Percentiles rank a stretch among this genome's conserved stretches.
Conservation (phyloP, 2,113 vertebrate genomes). For the Salvelinus namaycush region DNA sequence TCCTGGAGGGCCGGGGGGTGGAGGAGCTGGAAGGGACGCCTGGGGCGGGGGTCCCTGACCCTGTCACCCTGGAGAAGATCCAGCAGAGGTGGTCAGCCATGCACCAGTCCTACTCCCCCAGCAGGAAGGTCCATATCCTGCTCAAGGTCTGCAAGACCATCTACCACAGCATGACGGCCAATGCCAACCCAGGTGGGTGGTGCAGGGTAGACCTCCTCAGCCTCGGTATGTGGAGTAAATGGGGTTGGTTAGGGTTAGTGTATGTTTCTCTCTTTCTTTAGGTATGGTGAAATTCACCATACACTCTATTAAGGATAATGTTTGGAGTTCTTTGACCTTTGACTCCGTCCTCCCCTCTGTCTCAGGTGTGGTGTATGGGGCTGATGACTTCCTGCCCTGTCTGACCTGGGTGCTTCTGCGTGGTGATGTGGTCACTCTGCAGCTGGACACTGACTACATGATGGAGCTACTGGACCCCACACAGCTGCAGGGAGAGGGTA, state of each 20-base stretch:
- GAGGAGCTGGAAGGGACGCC: slow-evolving; percentile 63
- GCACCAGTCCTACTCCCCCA: slow-evolving; percentile 80
- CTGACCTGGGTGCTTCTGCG: slow-evolving; percentile 83
- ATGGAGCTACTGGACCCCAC: slow-evolving; percentile 88
- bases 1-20: slow-evolving; percentile 53
- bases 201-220: not conserved
- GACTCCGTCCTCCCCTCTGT: not conserved
- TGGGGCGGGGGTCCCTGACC: slow-evolving; percentile 71
- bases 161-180: slow-evolving; percentile 80
- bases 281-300: not conserved
- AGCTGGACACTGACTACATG: slow-evolving; percentile 87
- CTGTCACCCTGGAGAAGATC: slow-evolving; percentile 73
- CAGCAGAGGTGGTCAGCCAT: slow-evolving; percentile 73
- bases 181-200: slow-evolving; percentile 66
- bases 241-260: too few species aligned
- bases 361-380: slow-evolving; percentile 78
- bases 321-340: not conserved
- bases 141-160: slow-evolving; percentile 85
- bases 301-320: not conserved
- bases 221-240: slow-evolving; percentile 4
- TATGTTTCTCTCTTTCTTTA: not conserved
- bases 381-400: slow-evolving; percentile 87
- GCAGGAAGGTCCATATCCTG: slow-evolving; percentile 81
- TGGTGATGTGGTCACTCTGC: slow-evolving; percentile 77
- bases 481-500: slow-evolving; percentile 86